Conservation (phyloP, 2,797 vertebrate genomes). For the Heliangelus exortis region DNA sequence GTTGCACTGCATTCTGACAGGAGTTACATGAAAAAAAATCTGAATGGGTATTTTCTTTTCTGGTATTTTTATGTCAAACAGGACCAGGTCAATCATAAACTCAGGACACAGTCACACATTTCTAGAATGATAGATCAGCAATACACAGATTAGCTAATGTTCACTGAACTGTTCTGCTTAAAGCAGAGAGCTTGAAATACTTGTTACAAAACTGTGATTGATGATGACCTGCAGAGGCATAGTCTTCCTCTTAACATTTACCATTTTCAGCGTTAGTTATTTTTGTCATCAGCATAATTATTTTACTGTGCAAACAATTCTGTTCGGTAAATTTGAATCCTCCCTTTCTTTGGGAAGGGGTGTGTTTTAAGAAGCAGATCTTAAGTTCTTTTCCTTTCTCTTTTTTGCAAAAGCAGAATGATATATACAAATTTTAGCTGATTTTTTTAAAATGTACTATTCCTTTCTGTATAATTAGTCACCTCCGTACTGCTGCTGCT, state of each 20-base stretch:
- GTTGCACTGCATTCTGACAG: not conserved
- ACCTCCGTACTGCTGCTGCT: not conserved
- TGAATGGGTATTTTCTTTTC: not conserved
- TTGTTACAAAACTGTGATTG: slow-evolving; percentile 14
- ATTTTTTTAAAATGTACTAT: not conserved
- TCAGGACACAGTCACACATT: slow-evolving; percentile 9
- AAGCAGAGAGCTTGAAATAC: not conserved
- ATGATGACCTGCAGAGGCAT: not conserved
- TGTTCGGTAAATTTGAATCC: not conserved
- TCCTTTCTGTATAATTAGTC: not conserved
- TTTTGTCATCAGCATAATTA: slow-evolving; percentile 36
- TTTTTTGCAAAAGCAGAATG: not conserved
- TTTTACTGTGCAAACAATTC: slow-evolving; percentile 29
- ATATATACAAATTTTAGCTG: not conserved
- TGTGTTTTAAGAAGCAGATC: not conserved
- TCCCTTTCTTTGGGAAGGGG: not conserved
- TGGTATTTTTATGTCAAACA: slow-evolving; percentile 26
- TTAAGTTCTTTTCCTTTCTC: not conserved
- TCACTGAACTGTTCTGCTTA: not conserved
- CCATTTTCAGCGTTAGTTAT: not conserved
- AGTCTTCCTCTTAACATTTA: not conserved
- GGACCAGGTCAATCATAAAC: slow-evolving; percentile 33
- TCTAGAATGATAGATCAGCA: slow-evolving; percentile 19
- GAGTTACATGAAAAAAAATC: not conserved
- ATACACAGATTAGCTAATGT: not conserved